phyloP scores from a whole-genome alignment of 2,113 vertebrate genomes.

The Typhlomys cinereus region DNA sequence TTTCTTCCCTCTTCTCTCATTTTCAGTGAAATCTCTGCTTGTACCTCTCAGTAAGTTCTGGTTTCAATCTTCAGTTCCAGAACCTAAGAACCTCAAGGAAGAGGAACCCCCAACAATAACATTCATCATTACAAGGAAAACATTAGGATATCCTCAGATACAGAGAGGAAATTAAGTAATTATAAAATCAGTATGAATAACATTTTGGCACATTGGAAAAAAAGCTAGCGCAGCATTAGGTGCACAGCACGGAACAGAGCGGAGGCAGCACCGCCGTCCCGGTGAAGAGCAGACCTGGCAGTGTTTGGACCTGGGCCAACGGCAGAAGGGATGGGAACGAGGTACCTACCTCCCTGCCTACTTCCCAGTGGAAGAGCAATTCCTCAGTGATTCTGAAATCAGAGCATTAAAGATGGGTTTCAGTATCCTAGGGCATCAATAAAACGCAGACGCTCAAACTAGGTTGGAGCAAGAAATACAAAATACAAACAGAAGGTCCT shows the following conservation, averaged over 20 bases:
- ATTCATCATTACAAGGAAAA: background rate
- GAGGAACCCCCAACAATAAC: no score
- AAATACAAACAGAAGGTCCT: no score
- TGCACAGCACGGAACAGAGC: background rate
- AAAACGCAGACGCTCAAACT: background rate
- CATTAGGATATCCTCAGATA: background rate
- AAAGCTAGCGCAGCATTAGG: background rate
- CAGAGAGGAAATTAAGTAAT: background rate
- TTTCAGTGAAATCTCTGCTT: no score
- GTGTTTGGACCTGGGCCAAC: no score
- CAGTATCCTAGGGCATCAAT: background rate
- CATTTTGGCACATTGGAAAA: background rate
- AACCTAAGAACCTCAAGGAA: no score
- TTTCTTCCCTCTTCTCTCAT: no score
- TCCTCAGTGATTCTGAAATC: background rate
- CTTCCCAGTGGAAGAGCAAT: background rate
- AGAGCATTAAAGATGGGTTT: background rate
- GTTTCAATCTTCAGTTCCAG: no score
- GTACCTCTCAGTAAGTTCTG: no score
- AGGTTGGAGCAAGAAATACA: background rate
- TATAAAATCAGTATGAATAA: slow-evolving; percentile 13
- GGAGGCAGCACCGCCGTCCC: background rate
- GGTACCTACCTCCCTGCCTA: rapidly evolving
- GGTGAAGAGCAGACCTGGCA: background rate
- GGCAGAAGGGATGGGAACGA: background rate